phyloP scores from a whole-genome alignment of 2,888 invertebrate genomes.

The Heliconius ismenius region DNA sequence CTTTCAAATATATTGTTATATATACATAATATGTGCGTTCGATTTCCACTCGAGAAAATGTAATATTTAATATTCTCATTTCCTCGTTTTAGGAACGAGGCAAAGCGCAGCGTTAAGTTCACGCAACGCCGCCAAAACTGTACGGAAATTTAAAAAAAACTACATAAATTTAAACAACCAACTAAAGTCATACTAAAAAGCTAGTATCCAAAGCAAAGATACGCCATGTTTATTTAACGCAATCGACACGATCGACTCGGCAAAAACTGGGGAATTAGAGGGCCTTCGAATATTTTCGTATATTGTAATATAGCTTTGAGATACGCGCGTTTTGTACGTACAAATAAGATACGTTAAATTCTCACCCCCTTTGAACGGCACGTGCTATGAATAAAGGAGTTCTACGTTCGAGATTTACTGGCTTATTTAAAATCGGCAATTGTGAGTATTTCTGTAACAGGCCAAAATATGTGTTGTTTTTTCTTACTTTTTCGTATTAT shows the following conservation, averaged over 20 bases:
- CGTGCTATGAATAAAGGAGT: conserved; percentile 29
- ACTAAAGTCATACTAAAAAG: background rate
- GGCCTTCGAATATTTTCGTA: conserved; percentile 3
- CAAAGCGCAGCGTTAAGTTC: background rate
- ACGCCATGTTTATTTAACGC: conserved; percentile 24
- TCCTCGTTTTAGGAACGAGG: background rate
- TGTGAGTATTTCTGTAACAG: conserved; percentile 12
- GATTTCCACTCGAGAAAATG: background rate
- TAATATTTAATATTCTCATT: background rate
- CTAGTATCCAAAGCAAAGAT: background rate
- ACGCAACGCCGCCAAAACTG: background rate
- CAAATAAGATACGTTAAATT: conserved; percentile 31
- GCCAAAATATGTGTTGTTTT: background rate
- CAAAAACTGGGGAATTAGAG: conserved; percentile 18
- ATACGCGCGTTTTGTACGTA: conserved; percentile 23
- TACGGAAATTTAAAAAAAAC: background rate
- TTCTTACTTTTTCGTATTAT: too few species aligned
- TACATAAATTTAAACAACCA: background rate
- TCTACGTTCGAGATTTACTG: conserved; percentile 10
- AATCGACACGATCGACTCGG: conserved; percentile 11
- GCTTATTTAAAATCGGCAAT: conserved; percentile 18
- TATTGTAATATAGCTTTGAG: conserved; percentile 21
- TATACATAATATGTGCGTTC: too few species aligned
- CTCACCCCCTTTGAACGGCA: conserved; percentile 14
- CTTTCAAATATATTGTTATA: too few species aligned